phyloP scores from a whole-genome alignment of 2,113 vertebrate species.

The Takifugu flavidus region DNA sequence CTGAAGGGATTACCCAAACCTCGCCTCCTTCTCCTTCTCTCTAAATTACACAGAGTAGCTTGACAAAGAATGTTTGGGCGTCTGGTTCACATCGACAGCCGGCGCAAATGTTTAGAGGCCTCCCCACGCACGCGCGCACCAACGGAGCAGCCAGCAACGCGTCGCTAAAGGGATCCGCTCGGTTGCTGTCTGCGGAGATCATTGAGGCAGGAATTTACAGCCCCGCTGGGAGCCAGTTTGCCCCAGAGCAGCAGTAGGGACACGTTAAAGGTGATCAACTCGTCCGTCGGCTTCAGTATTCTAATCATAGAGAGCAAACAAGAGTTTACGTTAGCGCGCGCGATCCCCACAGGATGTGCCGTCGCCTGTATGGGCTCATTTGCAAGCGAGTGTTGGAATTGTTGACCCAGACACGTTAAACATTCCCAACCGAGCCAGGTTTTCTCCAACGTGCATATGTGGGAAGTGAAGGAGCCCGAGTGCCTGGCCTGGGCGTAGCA shows the following conservation, averaged over 20 bases:
- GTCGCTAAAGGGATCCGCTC: constrained; percentile 58
- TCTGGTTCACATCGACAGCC: no score
- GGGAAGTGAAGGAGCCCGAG: constrained; percentile 24
- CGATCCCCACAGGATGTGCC: constrained; percentile 1
- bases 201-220: constrained; percentile 67
- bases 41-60: neutral
- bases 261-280: constrained; percentile 4
- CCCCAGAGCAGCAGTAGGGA: constrained; percentile 29
- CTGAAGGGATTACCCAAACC: constrained; percentile 69
- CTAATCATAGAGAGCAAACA: constrained; percentile 32
- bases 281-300: constrained; percentile 37
- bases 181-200: constrained; percentile 52
- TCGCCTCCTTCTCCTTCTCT: constrained; percentile 39
- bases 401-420: neutral
- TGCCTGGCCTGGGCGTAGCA: constrained; percentile 9
- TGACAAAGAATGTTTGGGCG: neutral
- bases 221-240: constrained; percentile 31
- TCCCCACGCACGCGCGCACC: neutral
- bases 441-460: constrained; percentile 16
- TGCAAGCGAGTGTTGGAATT: constrained; percentile 18
- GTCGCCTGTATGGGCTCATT: neutral
- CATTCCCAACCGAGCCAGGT: no score
- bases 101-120: neutral
- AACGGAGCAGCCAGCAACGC: constrained; percentile 34
- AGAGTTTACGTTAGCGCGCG: neutral